A percentile compares a stretch with the other conserved stretches of the same genome.
phyloP scores from a whole-genome alignment of 2,888 invertebrate genomes.

The Xylocampa areola region DNA sequence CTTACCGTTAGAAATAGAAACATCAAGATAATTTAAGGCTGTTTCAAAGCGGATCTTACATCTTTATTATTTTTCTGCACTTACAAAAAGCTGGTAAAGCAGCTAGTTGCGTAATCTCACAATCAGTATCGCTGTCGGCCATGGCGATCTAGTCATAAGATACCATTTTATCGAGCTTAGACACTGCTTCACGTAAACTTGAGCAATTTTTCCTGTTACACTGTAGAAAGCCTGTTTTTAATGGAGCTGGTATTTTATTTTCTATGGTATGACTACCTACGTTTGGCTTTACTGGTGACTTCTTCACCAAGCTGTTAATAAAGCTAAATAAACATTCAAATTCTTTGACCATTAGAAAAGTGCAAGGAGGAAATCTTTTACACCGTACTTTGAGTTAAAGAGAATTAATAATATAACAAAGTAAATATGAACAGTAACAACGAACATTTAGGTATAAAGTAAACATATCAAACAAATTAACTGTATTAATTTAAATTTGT shows the following conservation, averaged over 20 bases:
- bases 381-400: too few relatives aligned
- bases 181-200: constrained; percentile 58
- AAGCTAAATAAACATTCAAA: constrained; percentile 4
- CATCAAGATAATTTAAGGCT: constrained; percentile 5
- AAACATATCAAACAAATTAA: constrained; percentile 27
- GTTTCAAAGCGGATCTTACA: constrained; percentile 5
- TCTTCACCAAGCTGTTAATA: too few relatives aligned
- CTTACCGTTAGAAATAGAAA: neutral
- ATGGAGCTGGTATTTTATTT: constrained; percentile 24
- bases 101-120: constrained; percentile 61
- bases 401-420: too few relatives aligned
- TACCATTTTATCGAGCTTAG: constrained; percentile 62
- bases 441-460: constrained; percentile 3
- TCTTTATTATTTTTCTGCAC: constrained; percentile 27
- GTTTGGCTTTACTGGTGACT: constrained; percentile 29
- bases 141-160: constrained; percentile 60
- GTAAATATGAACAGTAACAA: neutral
- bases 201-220: constrained; percentile 52
- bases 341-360: too few relatives aligned
- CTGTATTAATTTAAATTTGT: constrained; percentile 22
- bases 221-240: constrained; percentile 39
- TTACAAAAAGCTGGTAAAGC: constrained; percentile 50
- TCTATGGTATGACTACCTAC: constrained; percentile 1
- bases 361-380: neutral
- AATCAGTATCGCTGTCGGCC: constrained; percentile 68